These are phyloP conservation scores for Leucosticte australis DNA, from an alignment of 2,113 vertebrate species.

Conservation along the genomic window DNA sequence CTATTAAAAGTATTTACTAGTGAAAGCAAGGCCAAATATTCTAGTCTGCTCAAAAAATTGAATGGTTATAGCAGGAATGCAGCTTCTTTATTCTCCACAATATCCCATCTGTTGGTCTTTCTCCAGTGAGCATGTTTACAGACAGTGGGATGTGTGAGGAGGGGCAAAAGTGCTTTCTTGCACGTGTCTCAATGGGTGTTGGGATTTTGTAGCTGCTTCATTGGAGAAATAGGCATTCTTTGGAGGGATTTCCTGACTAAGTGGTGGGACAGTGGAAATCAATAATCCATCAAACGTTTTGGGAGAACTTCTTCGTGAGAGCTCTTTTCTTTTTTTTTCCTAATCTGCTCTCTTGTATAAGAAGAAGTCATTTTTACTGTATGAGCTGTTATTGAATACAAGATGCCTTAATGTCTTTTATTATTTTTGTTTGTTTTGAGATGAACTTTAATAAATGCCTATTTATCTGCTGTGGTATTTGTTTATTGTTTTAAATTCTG, in stretches of 20 bases:
- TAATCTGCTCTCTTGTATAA: neutral
- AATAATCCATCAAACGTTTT: neutral
- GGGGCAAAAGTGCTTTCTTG: neutral
- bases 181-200: neutral
- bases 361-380: slow-evolving; percentile 38
- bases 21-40: neutral
- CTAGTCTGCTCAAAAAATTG: neutral
- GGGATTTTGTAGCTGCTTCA: neutral
- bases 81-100: neutral
- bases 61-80: neutral
- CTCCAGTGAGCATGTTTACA: neutral
- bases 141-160: neutral
- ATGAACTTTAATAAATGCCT: slow-evolving; percentile 69
- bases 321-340: neutral
- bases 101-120: neutral
- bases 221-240: neutral
- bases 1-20: neutral
- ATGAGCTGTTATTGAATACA: slow-evolving; percentile 14
- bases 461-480: slow-evolving; percentile 50
- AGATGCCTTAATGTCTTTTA: slow-evolving; percentile 75
- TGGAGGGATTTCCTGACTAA: neutral
- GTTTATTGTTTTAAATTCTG: neutral
- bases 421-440: slow-evolving; percentile 53
- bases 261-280: neutral
- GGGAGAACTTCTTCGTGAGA: neutral